These are phyloP conservation scores for Deilephila elpenor DNA, from an alignment of 2,888 invertebrate species.

Conservation along the genomic window DNA sequence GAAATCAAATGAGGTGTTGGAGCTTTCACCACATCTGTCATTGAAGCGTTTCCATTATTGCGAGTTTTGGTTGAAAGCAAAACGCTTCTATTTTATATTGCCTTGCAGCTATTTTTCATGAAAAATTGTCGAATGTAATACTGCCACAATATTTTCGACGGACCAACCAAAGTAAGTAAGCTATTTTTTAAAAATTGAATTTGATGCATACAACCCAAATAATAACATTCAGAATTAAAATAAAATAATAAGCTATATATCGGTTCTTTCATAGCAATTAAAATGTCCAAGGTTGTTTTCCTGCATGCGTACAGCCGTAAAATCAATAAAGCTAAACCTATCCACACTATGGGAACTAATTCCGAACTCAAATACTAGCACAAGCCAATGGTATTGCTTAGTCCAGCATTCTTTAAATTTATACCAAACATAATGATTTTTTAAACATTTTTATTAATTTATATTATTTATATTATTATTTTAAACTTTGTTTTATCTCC, in stretches of 20 bases:
- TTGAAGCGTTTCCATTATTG: not conserved
- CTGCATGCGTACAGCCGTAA: not conserved
- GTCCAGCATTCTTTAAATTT: not conserved
- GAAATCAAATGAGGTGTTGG: conserved; percentile 10
- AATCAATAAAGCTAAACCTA: not conserved
- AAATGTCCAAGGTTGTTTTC: not conserved
- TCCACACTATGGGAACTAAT: not conserved
- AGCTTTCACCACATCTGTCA: not conserved
- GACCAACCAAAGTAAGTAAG: too few species aligned
- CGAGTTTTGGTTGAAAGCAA: not conserved
- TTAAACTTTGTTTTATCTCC: too few species aligned
- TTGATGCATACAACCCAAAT: too few species aligned
- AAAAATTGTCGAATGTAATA: too few species aligned
- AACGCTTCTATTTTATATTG: not conserved
- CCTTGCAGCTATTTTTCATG: too few species aligned
- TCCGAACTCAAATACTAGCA: not conserved
- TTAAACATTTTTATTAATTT: too few species aligned
- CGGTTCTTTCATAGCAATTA: not conserved
- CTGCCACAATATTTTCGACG: too few species aligned
- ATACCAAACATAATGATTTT: too few species aligned
- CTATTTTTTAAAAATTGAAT: too few species aligned
- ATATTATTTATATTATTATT: too few species aligned
- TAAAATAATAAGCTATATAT: too few species aligned
- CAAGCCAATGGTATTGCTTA: not conserved
- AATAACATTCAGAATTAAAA: too few species aligned